phyloP scores from a whole-genome alignment of 2,797 vertebrate species.

The Crotalus adamanteus region DNA sequence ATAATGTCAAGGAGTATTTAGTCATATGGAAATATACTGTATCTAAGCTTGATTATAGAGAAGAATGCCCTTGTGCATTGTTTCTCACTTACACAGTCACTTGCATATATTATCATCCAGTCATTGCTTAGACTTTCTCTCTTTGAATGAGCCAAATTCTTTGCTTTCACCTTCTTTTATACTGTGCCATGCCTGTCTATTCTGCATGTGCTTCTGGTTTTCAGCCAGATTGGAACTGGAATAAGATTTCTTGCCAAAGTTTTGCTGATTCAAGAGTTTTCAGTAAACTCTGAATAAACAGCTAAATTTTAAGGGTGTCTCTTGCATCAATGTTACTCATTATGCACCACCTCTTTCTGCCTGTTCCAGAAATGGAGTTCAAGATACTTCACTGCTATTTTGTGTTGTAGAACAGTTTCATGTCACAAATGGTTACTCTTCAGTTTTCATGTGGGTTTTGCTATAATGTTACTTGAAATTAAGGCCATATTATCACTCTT shows the following conservation, averaged over 20 bases:
- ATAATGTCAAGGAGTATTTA: neutral
- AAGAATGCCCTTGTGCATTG: neutral
- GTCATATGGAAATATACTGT: neutral
- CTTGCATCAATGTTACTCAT: neutral
- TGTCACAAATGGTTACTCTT: slow-evolving; percentile 27
- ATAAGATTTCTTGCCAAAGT: slow-evolving; percentile 30
- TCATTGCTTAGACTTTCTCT: neutral
- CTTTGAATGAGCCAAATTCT: slow-evolving; percentile 10
- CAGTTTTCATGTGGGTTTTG: slow-evolving; percentile 41
- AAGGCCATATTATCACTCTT: neutral
- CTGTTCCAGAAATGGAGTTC: neutral
- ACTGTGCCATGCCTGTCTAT: neutral
- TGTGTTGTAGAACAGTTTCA: slow-evolving; percentile 17
- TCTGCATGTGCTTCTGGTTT: slow-evolving; percentile 19
- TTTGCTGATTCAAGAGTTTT: slow-evolving; percentile 29
- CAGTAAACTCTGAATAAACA: slow-evolving; percentile 24
- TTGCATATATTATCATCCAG: neutral
- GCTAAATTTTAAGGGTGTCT: slow-evolving; percentile 12
- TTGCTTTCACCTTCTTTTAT: slow-evolving; percentile 17
- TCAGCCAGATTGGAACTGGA: slow-evolving; percentile 2
- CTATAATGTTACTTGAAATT: slow-evolving; percentile 25
- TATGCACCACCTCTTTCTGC: neutral
- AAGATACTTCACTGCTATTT: neutral
- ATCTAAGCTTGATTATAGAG: slow-evolving; percentile 4
- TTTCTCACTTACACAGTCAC: neutral